Evolutionary conservation across 2,797 vertebrate genomes (phyloP).

Genomic region (Lepidocolaptes lacrymiger): DNA sequence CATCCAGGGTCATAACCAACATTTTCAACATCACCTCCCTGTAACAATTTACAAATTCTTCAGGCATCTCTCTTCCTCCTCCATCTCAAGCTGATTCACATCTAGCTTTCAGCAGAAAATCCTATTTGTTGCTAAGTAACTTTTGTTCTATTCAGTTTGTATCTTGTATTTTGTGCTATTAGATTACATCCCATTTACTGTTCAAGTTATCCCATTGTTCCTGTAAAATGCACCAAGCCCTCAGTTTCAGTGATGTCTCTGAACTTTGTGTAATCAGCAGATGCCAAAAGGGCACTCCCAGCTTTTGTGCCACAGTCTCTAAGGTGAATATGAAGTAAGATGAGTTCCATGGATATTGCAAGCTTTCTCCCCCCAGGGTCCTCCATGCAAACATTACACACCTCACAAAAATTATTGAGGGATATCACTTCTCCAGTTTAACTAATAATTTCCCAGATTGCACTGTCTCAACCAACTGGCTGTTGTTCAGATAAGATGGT

Average conservation of each 20-base stretch:
- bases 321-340: neutral
- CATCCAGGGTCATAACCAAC: neutral
- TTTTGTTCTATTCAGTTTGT: conserved; percentile 45
- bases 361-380: neutral
- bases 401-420: neutral
- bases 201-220: neutral
- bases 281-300: conserved; percentile 4
- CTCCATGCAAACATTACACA: neutral
- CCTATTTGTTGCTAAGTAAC: conserved; percentile 49
- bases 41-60: neutral
- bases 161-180: neutral
- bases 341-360: neutral
- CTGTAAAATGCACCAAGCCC: neutral
- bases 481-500: neutral
- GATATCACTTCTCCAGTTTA: neutral
- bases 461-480: neutral
- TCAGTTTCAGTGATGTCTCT: neutral
- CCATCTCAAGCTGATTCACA: neutral
- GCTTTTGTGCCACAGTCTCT: neutral
- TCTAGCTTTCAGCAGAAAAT: conserved; percentile 34
- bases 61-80: neutral
- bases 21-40: neutral
- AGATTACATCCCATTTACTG: neutral
- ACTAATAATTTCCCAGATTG: neutral
- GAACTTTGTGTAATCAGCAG: neutral